Base-by-base conservation (phyloP, 2,113 vertebrate species). In the Sorex araneus region DNA sequence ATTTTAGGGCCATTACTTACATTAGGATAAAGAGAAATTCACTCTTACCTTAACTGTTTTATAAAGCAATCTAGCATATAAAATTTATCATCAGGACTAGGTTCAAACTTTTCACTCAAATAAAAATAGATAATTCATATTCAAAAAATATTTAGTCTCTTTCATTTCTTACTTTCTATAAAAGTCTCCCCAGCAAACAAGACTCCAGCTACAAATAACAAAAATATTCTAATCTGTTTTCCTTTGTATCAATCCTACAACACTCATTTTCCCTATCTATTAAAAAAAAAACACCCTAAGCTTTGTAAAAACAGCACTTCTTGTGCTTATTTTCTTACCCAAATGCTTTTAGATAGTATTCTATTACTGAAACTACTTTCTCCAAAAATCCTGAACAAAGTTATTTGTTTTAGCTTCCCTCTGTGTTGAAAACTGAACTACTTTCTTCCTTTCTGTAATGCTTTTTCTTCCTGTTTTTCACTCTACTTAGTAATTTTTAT, bases 321-420 rank as follows among this genome's bases (percentile, higher is more conserved):
- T 10, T 12, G 76, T 30, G 8, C 82, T 43, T 25, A 40, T 19
- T 89, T 78, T 54, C 21, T 81, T 91, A 73, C 3, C 19, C 36
- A 19, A 30, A 0, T 54, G 15, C 13, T 70, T 36, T 63, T 32
- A 78, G 32, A 30, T 60, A 19, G 2, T 69, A 6, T 85, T 27
- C 3, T 84, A 60, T 36, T 25, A 92, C 40, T 85, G 45, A 90
- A 80, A 63, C 3, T 92, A 27, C 50, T 94, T 90, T 60, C 84
- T 54, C 69, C 25, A 75, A 85, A 94, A 15, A 81, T 25, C 16
- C 45, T 43, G 73, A 27, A 78, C 18, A 21, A 83, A 80, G 11
- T 6, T 71, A n/a, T 91, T 74, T 54, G 64, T 74, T 19, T 43
- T 11, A 40, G 32, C 25, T 73, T 84, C 30, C 43, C 6, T 47